A percentile compares a stretch with the other conserved stretches of the same genome.
Conservation (phyloP, 2,113 vertebrate genomes). For the Hippocampus mohnikei region DNA sequence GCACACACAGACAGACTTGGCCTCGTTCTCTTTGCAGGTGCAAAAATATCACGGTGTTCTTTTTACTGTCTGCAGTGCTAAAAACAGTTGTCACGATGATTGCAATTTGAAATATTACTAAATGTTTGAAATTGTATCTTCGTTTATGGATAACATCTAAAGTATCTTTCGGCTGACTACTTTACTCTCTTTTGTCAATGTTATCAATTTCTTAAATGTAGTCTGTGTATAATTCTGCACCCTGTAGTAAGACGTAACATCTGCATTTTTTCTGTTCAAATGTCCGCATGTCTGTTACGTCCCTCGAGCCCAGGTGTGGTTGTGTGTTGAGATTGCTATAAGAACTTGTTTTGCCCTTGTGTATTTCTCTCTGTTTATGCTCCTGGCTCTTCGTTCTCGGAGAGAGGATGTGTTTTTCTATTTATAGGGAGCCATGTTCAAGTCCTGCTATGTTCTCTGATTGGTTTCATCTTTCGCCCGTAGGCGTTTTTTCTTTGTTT, state of each 20-base stretch:
- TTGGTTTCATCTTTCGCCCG: slow-evolving; percentile 42
- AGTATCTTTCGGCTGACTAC: background rate
- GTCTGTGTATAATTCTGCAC: slow-evolving; percentile 16
- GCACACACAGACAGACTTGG: too few relatives aligned
- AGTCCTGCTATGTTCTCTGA: slow-evolving; percentile 26
- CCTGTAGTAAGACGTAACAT: slow-evolving; percentile 27
- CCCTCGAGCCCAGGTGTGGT: slow-evolving; percentile 25
- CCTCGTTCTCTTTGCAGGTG: too few relatives aligned
- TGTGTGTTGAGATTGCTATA: slow-evolving; percentile 29
- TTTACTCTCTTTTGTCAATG: slow-evolving; percentile 14
- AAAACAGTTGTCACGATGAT: too few relatives aligned
- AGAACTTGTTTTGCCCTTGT: slow-evolving; percentile 46
- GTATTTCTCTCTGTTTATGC: slow-evolving; percentile 50
- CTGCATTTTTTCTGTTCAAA: slow-evolving; percentile 22
- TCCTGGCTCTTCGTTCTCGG: slow-evolving; percentile 32
- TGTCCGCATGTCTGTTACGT: background rate
- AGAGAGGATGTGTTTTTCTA: slow-evolving; percentile 18
- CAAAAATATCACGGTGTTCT: too few relatives aligned
- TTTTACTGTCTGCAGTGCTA: too few relatives aligned
- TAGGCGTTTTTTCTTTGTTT: slow-evolving; percentile 36
- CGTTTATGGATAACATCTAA: too few relatives aligned
- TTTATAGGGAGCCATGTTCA: slow-evolving; percentile 22
- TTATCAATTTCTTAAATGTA: background rate
- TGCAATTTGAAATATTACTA: too few relatives aligned
- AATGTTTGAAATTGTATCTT: too few relatives aligned